phyloP scores from a whole-genome alignment of 2,113 vertebrate species.

The Rhinopomastus cyanomelas region DNA sequence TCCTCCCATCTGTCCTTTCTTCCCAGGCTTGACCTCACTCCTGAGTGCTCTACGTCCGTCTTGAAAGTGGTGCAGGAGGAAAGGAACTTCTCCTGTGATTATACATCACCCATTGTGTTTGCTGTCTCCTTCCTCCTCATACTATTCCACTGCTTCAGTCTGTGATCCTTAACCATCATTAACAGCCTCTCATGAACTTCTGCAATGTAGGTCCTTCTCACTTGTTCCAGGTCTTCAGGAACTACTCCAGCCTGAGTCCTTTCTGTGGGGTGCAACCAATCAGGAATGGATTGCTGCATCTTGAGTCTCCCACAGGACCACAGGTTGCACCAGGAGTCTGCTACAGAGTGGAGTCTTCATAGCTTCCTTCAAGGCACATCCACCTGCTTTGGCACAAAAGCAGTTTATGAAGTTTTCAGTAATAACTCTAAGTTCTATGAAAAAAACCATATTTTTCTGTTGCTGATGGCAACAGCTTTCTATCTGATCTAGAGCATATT shows the following conservation, averaged over 20 bases:
- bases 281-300: neutral
- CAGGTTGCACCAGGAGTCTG: neutral
- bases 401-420: neutral
- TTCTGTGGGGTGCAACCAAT: neutral
- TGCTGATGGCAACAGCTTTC: neutral
- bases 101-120: neutral
- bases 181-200: neutral
- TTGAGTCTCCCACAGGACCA: accelerated
- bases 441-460: neutral
- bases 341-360: accelerated
- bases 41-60: neutral
- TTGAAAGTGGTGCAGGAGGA: accelerated
- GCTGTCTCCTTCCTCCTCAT: neutral
- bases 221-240: neutral
- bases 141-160: accelerated
- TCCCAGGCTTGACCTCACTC: neutral
- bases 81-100: neutral
- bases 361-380: neutral
- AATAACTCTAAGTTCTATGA: neutral
- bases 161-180: accelerated
- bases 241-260: neutral
- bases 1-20: accelerated
- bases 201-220: neutral
- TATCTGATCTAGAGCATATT: neutral
- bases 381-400: neutral